Conservation (phyloP, 2,888 invertebrate species). For the Halictus ligatus region DNA sequence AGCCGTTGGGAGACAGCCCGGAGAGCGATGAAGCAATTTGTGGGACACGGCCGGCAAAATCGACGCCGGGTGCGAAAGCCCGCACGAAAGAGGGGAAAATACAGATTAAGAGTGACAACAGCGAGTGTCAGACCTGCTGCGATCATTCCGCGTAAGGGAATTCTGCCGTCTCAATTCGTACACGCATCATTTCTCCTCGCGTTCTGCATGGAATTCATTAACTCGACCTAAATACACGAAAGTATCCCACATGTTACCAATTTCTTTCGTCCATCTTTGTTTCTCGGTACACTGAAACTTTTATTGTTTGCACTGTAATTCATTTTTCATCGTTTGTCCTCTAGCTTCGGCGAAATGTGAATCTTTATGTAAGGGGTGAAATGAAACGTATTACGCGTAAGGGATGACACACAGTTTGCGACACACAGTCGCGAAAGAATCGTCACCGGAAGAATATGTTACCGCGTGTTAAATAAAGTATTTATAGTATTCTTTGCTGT, state of each 20-base stretch:
- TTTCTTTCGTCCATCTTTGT: neutral
- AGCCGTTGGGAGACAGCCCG: conserved; percentile 28
- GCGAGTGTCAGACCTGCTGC: conserved; percentile 7
- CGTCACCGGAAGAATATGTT: too few relatives aligned
- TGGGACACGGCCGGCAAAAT: conserved; percentile 39
- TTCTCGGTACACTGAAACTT: neutral
- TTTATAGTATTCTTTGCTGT: neutral
- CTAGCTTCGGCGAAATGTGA: neutral
- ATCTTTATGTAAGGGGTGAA: neutral
- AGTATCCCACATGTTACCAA: neutral
- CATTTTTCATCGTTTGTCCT: neutral
- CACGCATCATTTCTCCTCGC: neutral
- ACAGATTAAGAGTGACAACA: conserved; percentile 44
- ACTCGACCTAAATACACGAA: neutral
- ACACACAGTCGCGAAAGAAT: neutral
- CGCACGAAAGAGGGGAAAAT: conserved; percentile 15
- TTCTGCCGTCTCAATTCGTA: neutral
- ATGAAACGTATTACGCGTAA: neutral
- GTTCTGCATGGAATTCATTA: neutral
- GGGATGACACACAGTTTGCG: neutral
- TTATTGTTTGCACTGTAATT: neutral
- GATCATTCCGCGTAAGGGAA: neutral
- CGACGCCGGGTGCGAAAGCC: conserved; percentile 21
- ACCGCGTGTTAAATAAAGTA: neutral
- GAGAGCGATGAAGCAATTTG: conserved; percentile 55